phyloP scores from a whole-genome alignment of 2,888 invertebrate species.

The Aromia moschata region DNA sequence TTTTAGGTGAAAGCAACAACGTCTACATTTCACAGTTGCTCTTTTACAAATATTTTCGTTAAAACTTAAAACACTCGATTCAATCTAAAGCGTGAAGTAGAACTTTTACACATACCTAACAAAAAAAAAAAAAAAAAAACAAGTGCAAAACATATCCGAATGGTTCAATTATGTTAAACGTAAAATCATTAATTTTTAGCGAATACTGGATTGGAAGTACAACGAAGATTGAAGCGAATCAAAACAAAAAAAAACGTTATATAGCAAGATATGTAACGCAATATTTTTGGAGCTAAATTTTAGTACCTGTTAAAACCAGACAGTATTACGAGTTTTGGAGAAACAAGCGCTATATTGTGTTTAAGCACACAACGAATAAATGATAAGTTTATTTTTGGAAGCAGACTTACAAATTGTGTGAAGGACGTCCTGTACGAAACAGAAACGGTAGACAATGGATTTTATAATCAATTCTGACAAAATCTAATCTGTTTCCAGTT shows the following conservation, averaged over 20 bases:
- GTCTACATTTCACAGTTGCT: too few relatives aligned
- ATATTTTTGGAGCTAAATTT: not conserved
- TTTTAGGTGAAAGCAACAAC: too few relatives aligned
- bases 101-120: too few relatives aligned
- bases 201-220: too few relatives aligned
- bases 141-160: not conserved
- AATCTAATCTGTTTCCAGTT: too few relatives aligned
- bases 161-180: not conserved
- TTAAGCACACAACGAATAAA: not conserved
- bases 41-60: too few relatives aligned
- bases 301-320: constrained; percentile 1
- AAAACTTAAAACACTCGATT: too few relatives aligned
- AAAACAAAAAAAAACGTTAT: constrained; percentile 1
- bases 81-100: too few relatives aligned
- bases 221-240: too few relatives aligned
- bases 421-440: not conserved
- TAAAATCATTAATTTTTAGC: not conserved
- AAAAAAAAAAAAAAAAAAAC: not conserved
- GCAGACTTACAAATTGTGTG: not conserved
- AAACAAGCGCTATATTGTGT: not conserved
- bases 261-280: not conserved
- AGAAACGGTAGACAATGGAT: not conserved
- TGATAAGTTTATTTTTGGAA: not conserved
- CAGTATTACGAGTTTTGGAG: not conserved
- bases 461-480: too few relatives aligned